Base-by-base conservation (phyloP, 2,113 vertebrate species). In the Pterocles orientalis region DNA sequence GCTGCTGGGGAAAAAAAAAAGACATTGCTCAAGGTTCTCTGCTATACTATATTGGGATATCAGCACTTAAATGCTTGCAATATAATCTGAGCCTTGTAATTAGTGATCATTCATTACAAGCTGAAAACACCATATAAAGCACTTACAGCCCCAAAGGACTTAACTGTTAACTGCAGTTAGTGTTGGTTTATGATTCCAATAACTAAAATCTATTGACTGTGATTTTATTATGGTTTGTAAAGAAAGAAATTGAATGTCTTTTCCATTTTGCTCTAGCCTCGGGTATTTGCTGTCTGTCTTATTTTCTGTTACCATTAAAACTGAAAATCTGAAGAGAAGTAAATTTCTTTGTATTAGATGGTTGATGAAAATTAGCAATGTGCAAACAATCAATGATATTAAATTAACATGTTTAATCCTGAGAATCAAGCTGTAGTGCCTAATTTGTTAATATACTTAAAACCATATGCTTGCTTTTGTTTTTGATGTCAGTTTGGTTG, bases 401-500 rank as follows among this genome's bases (percentile, higher is more conserved):
- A 94, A 70, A 95, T 93, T 83, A 95, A 71, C 36, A 81, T 85
- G 69, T 90, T 97, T 97, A 92, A 95, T 94, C 48, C 91, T 95
- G 57, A 96, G 31, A 90, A 93, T 95, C 83, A 97, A 95, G 51
- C 28, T 94, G 29, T 79, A 96, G 56, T 64, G 57, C 51, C 64
- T 70, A 97, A 86, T 94, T 95, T 84, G 90, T 86, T 97, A 94
- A 97, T 93, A 91, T 51, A 90, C 43, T 97, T 95, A 94, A 79
- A 97, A 96, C 88, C 98, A 97, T 98, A 98, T 96, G 97, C 92
- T 94, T 96, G 83, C 94, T 97, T 97, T 97, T 97, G 95, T 68
- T 97, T 96, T 94, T 88, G 31, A 90, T 98, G 96, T 97, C 95
- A 94, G 6, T 97, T 98, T 97, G 86, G 94, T 94, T 97, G 93